Evolutionary conservation across 2,113 vertebrate genomes (phyloP).

Genomic region (Clupea harengus): DNA sequence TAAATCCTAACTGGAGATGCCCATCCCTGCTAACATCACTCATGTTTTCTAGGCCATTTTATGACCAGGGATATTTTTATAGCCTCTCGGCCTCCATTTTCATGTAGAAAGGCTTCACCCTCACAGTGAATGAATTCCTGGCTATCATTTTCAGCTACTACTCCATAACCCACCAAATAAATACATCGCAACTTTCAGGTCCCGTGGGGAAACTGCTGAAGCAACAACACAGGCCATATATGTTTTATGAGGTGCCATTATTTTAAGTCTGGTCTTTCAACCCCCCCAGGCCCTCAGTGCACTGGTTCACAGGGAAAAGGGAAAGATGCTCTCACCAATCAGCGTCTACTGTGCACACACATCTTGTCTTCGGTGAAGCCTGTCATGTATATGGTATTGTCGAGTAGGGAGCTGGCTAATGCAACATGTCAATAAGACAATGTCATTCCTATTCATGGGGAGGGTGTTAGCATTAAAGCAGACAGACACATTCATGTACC

Average conservation of each 20-base stretch:
- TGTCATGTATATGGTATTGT: background rate
- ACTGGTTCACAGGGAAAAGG: background rate
- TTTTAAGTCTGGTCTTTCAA: background rate
- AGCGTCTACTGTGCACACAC: background rate
- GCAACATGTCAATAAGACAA: background rate
- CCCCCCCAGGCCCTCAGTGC: background rate
- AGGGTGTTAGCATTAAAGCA: background rate
- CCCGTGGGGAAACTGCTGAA: background rate
- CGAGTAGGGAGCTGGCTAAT: background rate
- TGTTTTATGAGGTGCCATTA: conserved; percentile 8
- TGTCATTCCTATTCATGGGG: background rate
- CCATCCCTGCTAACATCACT: background rate
- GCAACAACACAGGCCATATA: background rate
- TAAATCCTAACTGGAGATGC: background rate
- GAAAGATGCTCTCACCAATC: background rate
- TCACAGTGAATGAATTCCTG: background rate
- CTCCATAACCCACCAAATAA: background rate
- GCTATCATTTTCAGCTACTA: background rate
- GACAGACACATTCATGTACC: background rate
- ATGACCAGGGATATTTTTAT: background rate
- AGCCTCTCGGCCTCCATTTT: background rate
- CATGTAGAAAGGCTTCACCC: background rate
- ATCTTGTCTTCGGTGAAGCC: background rate
- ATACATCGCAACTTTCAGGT: background rate
- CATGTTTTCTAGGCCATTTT: background rate